Base-by-base conservation (phyloP, 2,797 vertebrate genomes). In the Pteropus rufus region DNA sequence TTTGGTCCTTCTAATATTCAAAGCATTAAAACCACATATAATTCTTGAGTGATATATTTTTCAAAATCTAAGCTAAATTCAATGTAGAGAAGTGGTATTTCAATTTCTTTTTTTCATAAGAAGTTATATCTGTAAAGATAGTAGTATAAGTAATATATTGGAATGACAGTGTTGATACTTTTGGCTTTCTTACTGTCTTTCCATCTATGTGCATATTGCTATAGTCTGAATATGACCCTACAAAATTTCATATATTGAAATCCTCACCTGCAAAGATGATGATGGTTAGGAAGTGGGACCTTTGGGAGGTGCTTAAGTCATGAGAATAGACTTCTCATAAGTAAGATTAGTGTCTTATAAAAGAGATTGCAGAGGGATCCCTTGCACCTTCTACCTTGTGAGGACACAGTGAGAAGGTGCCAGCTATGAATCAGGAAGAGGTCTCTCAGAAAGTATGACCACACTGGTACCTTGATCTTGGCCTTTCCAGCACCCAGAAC, bases 31-130 rank as follows among this genome's bases (percentile, higher is more conserved):
- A 65, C 41, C 21, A 82, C 44, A 62, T 72, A 34, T 39, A 64
- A 58, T 73, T 93, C 23, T 49, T 65, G 46, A 95, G 15, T 82
- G 54, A 56, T 67, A 56, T 60, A 44, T 56, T 91, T 77, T 62
- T 85, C 39, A 72, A 91, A 70, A 87, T 83, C 34, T 81, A 88
- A 88, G 70, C 52, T 39, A 77, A 83, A 62, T 85, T 94, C 15
- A 62, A 0, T 85, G 34, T 75, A 70, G 34, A 90, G 9, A 91
- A 64, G 12, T 82, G 26, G 7, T 36, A 46, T 81, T 86, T 60
- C 31, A 31, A 84, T 83, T 65, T 67, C 26, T 84, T 62, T 90
- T 90, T 44, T 69, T 26, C 52, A 34, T 69, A 64, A 39, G 49
- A 90, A 81, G 36, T 69, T 86, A 39, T 69, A 75, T 65, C 24